These are phyloP conservation scores for Lagorchestes hirsutus DNA, from an alignment of 2,797 vertebrate species.

Conservation along the genomic window DNA sequence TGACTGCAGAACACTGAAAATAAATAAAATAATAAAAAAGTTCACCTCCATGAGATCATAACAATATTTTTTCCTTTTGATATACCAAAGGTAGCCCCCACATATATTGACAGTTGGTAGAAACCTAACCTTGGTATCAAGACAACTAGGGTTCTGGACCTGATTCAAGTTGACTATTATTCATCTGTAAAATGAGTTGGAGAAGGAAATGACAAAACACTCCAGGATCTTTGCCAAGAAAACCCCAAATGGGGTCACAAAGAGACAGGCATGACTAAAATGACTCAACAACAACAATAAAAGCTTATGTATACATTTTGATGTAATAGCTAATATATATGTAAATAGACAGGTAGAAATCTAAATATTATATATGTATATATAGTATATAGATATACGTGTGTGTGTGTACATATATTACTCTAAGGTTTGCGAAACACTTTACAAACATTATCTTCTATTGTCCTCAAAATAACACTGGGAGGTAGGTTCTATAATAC, in stretches of 20 bases:
- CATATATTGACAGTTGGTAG: not conserved
- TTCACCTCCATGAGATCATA: not conserved
- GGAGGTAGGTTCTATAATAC: not conserved
- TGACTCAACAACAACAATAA: not conserved
- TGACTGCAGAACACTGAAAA: no score
- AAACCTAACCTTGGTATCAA: not conserved
- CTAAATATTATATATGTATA: no score
- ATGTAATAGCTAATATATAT: no score
- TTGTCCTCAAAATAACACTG: not conserved
- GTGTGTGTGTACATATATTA: not conserved
- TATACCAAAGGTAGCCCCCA: not conserved
- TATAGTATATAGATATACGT: no score
- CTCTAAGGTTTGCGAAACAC: not conserved
- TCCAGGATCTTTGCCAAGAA: not conserved
- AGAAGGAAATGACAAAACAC: not conserved
- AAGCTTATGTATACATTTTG: not conserved
- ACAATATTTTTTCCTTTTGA: not conserved
- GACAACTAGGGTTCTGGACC: not conserved
- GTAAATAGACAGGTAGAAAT: no score
- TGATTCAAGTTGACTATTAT: not conserved
- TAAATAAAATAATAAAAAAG: no score
- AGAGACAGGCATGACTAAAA: not conserved
- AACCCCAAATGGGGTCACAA: not conserved
- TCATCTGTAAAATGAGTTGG: not conserved
- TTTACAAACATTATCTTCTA: not conserved